A percentile compares a stretch with the other conserved stretches of the same genome.
Conservation (phyloP, 2,888 invertebrate genomes). For the Synanthedon andrenaeformis region DNA sequence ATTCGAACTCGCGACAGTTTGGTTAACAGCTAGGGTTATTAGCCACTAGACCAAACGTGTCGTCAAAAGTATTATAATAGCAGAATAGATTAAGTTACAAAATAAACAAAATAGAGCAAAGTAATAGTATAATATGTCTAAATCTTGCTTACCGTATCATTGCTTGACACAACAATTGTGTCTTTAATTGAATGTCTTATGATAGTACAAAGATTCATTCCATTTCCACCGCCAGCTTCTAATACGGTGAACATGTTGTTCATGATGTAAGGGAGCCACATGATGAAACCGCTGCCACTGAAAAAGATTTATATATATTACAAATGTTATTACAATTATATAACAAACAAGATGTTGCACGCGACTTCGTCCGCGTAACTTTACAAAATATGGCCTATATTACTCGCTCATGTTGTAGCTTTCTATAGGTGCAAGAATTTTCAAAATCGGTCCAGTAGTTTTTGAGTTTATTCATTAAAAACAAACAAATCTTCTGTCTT, state of each 20-base stretch:
- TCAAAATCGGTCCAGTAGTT: too few relatives aligned
- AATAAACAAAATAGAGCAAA: not conserved
- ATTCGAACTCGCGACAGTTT: too few relatives aligned
- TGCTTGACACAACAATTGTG: slow-evolving; percentile 16
- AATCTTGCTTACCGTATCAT: slow-evolving; percentile 28
- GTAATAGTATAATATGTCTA: not conserved
- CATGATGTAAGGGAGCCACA: slow-evolving; percentile 65
- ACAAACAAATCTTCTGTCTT: not conserved
- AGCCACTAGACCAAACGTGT: too few relatives aligned
- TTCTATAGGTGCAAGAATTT: too few relatives aligned
- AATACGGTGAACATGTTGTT: slow-evolving; percentile 56
- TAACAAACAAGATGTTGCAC: not conserved
- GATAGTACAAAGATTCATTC: slow-evolving; percentile 56
- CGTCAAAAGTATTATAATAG: not conserved
- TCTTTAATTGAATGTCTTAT: slow-evolving; percentile 34
- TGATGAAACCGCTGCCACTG: slow-evolving; percentile 60
- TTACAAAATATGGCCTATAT: too few relatives aligned
- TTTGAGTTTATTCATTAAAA: not conserved
- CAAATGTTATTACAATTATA: too few relatives aligned
- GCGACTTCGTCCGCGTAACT: not conserved
- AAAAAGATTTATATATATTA: slow-evolving; percentile 1
- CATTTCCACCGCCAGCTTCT: slow-evolving; percentile 41
- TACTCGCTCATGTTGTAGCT: too few relatives aligned
- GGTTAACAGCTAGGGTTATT: too few relatives aligned
- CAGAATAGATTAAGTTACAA: too few relatives aligned